phyloP scores from a whole-genome alignment of 2,113 vertebrate genomes.

The Condylura cristata region DNA sequence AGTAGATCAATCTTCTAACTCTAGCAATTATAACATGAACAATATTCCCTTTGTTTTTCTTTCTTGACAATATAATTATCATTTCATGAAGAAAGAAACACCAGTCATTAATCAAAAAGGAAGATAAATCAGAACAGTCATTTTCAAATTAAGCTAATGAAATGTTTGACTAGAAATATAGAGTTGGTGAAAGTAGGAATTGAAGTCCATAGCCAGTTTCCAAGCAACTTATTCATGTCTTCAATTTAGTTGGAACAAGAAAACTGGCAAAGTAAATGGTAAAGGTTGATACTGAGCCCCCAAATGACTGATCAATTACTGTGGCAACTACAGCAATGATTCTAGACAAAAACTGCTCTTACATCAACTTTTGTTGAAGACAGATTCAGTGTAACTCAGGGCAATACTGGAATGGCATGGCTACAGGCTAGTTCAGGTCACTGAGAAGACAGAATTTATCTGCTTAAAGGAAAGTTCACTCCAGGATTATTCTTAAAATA shows the following conservation, averaged over 20 bases:
- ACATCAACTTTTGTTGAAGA: neutral
- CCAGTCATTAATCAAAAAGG: neutral
- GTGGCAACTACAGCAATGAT: neutral
- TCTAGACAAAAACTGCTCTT: neutral
- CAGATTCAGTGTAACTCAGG: neutral
- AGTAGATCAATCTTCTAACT: neutral
- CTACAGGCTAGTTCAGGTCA: neutral
- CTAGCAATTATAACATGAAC: neutral
- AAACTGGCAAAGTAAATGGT: neutral
- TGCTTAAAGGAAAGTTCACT: neutral
- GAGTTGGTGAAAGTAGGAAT: neutral
- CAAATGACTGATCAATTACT: neutral
- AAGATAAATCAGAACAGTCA: neutral
- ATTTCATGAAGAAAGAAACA: neutral
- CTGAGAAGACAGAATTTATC: neutral
- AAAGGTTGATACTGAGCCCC: constrained; percentile 11
- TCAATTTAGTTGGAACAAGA: neutral
- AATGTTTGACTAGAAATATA: neutral
- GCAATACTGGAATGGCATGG: constrained; percentile 26
- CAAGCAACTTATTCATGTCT: neutral
- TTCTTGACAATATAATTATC: neutral
- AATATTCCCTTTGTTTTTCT: neutral
- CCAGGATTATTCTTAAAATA: neutral
- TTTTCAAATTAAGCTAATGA: constrained; percentile 53
- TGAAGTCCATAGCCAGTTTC: neutral